Percentiles rank a stretch among this genome's conserved stretches.
phyloP scores from a whole-genome alignment of 2,888 invertebrate species.

The Cinara cedri region DNA sequence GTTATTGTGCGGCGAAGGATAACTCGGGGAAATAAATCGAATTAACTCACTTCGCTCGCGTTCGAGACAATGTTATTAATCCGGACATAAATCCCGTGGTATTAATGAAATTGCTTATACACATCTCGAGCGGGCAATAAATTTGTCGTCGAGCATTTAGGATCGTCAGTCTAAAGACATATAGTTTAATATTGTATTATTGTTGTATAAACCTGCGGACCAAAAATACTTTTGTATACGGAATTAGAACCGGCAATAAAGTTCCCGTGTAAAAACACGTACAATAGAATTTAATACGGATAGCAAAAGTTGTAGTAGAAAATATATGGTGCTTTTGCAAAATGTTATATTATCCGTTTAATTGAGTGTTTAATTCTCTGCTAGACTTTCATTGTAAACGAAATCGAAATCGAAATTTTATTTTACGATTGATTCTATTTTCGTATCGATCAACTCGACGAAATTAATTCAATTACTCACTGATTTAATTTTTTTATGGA shows the following conservation, averaged over 20 bases:
- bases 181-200: too few species aligned
- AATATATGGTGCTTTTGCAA: too few species aligned
- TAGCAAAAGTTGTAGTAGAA: too few species aligned
- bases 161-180: background rate
- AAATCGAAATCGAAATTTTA: too few species aligned
- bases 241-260: background rate
- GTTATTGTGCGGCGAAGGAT: conserved; percentile 5
- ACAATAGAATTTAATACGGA: too few species aligned
- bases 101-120: conserved; percentile 33
- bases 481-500: too few species aligned
- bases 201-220: background rate
- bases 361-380: too few species aligned
- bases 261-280: background rate
- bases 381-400: too few species aligned
- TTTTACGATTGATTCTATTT: too few species aligned
- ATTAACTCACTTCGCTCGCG: conserved; percentile 28
- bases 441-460: too few species aligned
- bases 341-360: too few species aligned
- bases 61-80: conserved; percentile 43
- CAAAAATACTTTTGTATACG: background rate
- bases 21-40: conserved; percentile 25
- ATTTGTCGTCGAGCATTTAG: conserved; percentile 4
- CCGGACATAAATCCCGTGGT: conserved; percentile 14
- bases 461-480: too few species aligned
- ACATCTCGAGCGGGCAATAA: conserved; percentile 9